Percentiles rank a stretch among this genome's conserved stretches.
phyloP scores from a whole-genome alignment of 2,113 vertebrate species.

The Rhabdomys dilectus region DNA sequence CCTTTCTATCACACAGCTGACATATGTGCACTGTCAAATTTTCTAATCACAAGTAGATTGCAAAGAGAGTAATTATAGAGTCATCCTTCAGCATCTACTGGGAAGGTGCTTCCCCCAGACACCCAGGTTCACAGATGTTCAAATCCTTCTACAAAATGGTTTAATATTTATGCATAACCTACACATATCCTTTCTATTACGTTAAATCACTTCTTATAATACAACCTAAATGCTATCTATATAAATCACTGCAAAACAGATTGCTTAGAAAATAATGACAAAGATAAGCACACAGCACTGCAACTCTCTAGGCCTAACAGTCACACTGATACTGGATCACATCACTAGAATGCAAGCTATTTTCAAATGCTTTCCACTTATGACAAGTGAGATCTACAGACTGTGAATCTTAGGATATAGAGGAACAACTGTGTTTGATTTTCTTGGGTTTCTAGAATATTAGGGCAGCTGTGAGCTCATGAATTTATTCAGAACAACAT shows the following conservation, averaged over 20 bases:
- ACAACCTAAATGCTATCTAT: background rate
- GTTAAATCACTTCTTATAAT: background rate
- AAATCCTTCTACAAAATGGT: background rate
- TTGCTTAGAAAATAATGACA: background rate
- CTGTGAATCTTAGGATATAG: background rate
- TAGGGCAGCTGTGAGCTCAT: background rate
- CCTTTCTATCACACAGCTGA: background rate
- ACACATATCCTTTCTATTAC: background rate
- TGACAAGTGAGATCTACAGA: background rate
- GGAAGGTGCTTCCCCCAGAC: background rate
- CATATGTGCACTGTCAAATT: background rate
- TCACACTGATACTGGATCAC: background rate
- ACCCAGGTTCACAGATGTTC: background rate
- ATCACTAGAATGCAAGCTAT: background rate
- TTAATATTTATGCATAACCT: background rate
- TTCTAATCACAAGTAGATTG: constrained; percentile 16
- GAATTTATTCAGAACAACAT: background rate
- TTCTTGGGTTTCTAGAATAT: background rate
- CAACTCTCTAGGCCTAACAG: too few relatives aligned
- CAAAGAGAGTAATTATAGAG: background rate
- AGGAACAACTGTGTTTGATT: background rate
- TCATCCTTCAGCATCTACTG: background rate
- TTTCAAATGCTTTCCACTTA: background rate
- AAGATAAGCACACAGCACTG: background rate
- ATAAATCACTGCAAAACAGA: background rate